Evolutionary conservation across 2,797 vertebrate species (phyloP).

Genomic region (Crenichthys baileyi): DNA sequence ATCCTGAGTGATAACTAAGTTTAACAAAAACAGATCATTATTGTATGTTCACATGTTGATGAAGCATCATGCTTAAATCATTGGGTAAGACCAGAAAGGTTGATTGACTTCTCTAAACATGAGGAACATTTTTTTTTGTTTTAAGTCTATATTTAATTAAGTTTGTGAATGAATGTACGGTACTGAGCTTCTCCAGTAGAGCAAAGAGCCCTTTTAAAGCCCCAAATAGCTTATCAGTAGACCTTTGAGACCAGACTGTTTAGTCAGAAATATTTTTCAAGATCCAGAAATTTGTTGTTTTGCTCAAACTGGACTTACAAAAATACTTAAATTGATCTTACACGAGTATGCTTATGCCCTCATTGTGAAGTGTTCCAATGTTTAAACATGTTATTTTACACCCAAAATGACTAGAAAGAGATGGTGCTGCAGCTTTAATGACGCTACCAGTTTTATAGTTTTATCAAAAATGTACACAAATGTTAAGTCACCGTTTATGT

Average conservation of each 20-base stretch:
- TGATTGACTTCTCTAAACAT: not conserved
- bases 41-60: not conserved
- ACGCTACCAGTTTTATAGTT: not conserved
- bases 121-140: not conserved
- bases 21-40: constrained; percentile 18
- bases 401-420: not conserved
- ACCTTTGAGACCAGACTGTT: not conserved
- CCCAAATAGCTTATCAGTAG: not conserved
- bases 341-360: not conserved
- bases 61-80: not conserved
- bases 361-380: not conserved
- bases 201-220: not conserved
- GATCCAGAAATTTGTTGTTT: too few species aligned
- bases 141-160: not conserved
- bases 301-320: not conserved
- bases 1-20: constrained; percentile 29
- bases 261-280: too few species aligned
- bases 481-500: not conserved
- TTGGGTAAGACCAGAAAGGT: not conserved
- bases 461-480: not conserved
- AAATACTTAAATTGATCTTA: not conserved
- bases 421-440: not conserved
- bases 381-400: not conserved
- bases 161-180: not conserved
- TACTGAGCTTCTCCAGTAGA: not conserved